phyloP scores from a whole-genome alignment of 2,113 vertebrate genomes.

The Pomatostomus ruficeps region DNA sequence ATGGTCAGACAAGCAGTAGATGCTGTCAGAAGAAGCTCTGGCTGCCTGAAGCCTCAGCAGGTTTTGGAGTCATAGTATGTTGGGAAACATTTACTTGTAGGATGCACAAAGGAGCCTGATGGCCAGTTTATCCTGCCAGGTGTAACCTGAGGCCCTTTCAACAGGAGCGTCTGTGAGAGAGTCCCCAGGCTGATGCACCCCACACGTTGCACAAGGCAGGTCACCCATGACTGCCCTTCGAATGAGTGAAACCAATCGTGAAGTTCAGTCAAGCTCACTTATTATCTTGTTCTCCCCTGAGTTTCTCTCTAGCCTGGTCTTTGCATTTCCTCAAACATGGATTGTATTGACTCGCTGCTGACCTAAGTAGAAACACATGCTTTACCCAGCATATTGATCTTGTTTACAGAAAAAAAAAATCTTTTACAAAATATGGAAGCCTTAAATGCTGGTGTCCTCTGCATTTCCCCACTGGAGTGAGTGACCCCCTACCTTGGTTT shows the following conservation, averaged over 20 bases:
- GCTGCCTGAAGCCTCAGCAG: not conserved
- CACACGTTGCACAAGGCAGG: not conserved
- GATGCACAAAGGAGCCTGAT: not conserved
- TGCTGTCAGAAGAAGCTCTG: not conserved
- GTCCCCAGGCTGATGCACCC: not conserved
- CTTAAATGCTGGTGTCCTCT: not conserved
- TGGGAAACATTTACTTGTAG: not conserved
- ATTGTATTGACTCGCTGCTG: not conserved
- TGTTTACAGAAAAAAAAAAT: not conserved
- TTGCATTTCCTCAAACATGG: not conserved
- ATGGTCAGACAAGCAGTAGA: not conserved
- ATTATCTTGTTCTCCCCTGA: not conserved
- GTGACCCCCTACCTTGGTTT: not conserved
- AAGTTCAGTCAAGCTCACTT: not conserved
- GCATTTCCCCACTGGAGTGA: not conserved
- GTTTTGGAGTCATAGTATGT: accelerated
- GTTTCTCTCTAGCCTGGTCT: not conserved
- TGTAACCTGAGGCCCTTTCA: not conserved
- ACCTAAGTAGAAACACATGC: not conserved
- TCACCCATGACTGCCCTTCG: not conserved
- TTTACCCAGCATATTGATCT: not conserved
- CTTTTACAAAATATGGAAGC: not conserved
- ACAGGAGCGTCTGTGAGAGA: not conserved
- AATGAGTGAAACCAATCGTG: not conserved
- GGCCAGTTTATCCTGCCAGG: not conserved